A percentile compares a stretch with the other conserved stretches of the same genome.
phyloP scores from a whole-genome alignment of 2,888 invertebrate genomes.

The Tipula confusa region DNA sequence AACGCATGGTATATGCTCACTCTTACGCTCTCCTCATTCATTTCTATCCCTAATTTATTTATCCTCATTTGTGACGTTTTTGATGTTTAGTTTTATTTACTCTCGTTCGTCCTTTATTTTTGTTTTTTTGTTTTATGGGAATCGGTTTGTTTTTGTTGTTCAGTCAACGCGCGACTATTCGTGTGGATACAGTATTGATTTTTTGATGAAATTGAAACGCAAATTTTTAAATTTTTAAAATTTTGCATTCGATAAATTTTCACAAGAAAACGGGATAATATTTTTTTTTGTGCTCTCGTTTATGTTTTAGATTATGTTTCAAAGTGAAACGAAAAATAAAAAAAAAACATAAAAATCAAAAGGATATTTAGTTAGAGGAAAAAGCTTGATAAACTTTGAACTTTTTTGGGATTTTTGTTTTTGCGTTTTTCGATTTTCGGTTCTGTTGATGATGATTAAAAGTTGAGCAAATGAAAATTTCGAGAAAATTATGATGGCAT shows the following conservation, averaged over 20 bases:
- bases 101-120: neutral
- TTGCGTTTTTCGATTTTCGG: neutral
- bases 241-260: conserved; percentile 9
- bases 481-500: neutral
- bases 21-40: neutral
- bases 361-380: neutral
- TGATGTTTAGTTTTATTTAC: neutral
- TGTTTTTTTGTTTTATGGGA: neutral
- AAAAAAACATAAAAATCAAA: neutral
- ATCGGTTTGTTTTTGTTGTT: neutral
- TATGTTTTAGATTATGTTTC: neutral
- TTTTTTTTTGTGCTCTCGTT: neutral
- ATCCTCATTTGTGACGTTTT: too few relatives aligned
- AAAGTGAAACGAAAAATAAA: conserved; percentile 3
- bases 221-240: neutral
- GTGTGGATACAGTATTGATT: neutral
- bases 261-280: neutral
- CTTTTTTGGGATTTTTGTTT: neutral
- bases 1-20: neutral
- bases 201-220: neutral
- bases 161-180: conserved; percentile 25
- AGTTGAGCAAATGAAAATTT: neutral
- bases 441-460: conserved; percentile 12
- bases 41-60: neutral
- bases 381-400: conserved; percentile 25